Evolutionary conservation across 2,888 invertebrate species (phyloP).

Genomic region (Lasioglossum figueresi): DNA sequence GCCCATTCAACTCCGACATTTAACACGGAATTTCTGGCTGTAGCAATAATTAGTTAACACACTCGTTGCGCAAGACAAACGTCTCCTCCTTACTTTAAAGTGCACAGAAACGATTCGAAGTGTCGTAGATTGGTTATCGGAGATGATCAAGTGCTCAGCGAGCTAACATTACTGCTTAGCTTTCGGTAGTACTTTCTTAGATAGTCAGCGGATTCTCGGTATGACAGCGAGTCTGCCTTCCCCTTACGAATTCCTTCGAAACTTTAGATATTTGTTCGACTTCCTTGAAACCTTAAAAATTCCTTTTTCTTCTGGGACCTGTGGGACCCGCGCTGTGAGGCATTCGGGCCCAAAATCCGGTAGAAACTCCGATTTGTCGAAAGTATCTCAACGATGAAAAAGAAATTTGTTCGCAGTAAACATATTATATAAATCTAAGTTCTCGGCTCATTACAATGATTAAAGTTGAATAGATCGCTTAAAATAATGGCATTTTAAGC

Average conservation of each 20-base stretch:
- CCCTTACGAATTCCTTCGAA: constrained; percentile 24
- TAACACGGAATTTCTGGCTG: background rate
- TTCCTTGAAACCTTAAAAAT: constrained; percentile 33
- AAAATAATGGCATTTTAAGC: too few species aligned
- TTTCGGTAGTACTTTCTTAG: background rate
- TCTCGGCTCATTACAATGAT: too few species aligned
- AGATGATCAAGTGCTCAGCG: background rate
- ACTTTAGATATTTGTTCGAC: constrained; percentile 38
- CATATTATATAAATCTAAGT: too few species aligned
- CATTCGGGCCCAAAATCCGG: background rate
- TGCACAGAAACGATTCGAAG: constrained; percentile 5
- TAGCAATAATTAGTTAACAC: constrained; percentile 3
- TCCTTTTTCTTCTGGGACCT: constrained; percentile 10
- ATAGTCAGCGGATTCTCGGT: constrained; percentile 17
- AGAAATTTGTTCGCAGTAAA: too few species aligned
- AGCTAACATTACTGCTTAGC: constrained; percentile 16
- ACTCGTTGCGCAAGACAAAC: background rate
- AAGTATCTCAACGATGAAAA: background rate
- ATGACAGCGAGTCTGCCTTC: background rate
- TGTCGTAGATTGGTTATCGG: constrained; percentile 6
- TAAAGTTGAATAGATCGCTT: too few species aligned
- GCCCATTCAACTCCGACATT: background rate
- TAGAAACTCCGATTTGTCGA: background rate
- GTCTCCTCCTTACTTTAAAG: constrained; percentile 13
- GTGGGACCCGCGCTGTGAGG: background rate